phyloP scores from a whole-genome alignment of 2,113 vertebrate genomes.

The Aythya baeri region DNA sequence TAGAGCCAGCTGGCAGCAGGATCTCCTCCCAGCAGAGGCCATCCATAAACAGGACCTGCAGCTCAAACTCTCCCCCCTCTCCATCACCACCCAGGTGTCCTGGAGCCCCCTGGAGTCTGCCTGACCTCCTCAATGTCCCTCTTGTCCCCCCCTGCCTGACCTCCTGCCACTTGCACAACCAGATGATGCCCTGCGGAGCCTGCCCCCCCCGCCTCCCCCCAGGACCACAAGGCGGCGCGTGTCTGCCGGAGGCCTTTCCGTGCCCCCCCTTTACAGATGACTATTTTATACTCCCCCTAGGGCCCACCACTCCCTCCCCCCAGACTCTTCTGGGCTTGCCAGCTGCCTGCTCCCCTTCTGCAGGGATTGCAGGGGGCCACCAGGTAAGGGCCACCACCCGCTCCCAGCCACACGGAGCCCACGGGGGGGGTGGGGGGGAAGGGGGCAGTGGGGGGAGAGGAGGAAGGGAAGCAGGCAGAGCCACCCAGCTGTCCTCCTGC shows the following conservation, averaged over 20 bases:
- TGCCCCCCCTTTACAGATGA: conserved; percentile 49
- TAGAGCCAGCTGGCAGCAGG: conserved; percentile 66
- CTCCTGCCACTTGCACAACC: not conserved
- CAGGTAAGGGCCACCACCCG: conserved; percentile 70
- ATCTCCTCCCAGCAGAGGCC: conserved; percentile 51
- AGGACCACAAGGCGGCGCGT: not conserved
- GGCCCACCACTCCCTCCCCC: conserved; percentile 71
- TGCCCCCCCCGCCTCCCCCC: not conserved
- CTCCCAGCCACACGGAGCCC: conserved; percentile 25
- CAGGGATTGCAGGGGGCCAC: conserved; percentile 71
- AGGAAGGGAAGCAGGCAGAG: conserved; percentile 44
- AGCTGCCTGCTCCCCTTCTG: conserved; percentile 71
- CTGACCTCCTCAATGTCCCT: not conserved
- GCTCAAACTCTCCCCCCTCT: conserved; percentile 29
- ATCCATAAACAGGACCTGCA: conserved; percentile 74
- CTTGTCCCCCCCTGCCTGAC: not conserved
- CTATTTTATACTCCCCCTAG: conserved; percentile 75
- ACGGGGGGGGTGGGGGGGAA: not conserved
- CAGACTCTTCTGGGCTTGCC: conserved; percentile 71
- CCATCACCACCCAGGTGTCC: not conserved
- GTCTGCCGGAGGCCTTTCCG: not conserved
- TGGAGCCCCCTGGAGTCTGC: not conserved
- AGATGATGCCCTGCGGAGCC: not conserved
- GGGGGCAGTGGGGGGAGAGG: not conserved
- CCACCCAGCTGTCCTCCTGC: not conserved